Evolutionary conservation across 2,113 vertebrate species (phyloP), one percentile per base, ranked within the genome.

Genomic region (Chrysemys picta): DNA sequence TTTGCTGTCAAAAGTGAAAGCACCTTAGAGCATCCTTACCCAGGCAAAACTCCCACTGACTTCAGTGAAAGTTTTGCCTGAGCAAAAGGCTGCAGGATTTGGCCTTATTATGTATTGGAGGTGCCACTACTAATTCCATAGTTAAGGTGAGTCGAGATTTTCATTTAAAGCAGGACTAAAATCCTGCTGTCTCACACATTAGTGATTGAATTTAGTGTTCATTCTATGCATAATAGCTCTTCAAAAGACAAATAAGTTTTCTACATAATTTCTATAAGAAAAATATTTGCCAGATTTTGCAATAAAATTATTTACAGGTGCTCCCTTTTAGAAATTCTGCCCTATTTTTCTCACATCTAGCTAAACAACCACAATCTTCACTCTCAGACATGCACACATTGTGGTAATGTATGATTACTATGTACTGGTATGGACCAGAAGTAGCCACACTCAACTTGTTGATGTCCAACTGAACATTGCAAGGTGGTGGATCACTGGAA

Each of bases 1-100:
- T 95, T 80, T 97, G 84, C 88, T 96, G 86, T 96, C 95, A 97
- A 93, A 90, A 50, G 69, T 87, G 93, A 97, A 78, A 82, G 50
- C 81, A 75, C 17, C 8, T 19, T 69, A 38, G 17, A 21, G 65
- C 17, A 38, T 0, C 91, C 56, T 79, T 83, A 54, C 52, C 82
- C 52, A 31, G 62, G 27, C 24, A n/a, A 10, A 17, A 59, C 57
- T 54, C 69, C 88, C n/a, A 72, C 59, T 0, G 0, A 19, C 27
- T 52, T 80, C 75, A 83, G 35, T 29, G 69, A 1, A 75, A 96
- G 80, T 89, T 93, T 82, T 94, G 25, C 80, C 88, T 4, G 57
- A 79, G 59, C 75, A 90, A 14, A 21, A 90, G 88, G 0, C 56
- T 95, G 49, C 16, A 69, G 35, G 35, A 69, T 69, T 69, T 69